Evolutionary conservation across 2,888 invertebrate species (phyloP), one percentile per base, ranked within the genome.

Genomic region (Troglohyphantes excavatus): DNA sequence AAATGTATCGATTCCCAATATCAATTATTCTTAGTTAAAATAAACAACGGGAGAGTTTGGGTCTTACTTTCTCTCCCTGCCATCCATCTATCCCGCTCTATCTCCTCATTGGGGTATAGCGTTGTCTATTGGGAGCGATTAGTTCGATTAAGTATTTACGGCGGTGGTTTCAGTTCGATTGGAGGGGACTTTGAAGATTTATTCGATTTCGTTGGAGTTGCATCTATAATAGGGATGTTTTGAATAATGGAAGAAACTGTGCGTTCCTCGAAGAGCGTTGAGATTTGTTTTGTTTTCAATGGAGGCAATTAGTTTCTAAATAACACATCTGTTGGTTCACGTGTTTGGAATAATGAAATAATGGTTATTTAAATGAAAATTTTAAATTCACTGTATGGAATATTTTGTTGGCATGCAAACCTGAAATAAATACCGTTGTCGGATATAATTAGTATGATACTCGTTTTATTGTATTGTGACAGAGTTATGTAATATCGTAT

Each of bases 61-160:
- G 29, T 39, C 61, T 75, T 53, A 5, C 53, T 75, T 75, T 61
- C 19, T 17, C 73, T 11, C 46, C 27, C 61, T 21, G 1, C 13
- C 29, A 11, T 17, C 26, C 9, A 29, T 78, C 65, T 21, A 59
- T 29, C 27, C 27, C 13, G 46, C 23, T n/a, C 23, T 46, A 19
- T 27, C n/a, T 39, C 11, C 13, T 53, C 53, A 53, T 53, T 53
- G 53, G 53, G 53, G 53, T 53, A 53, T 53, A 53, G 39, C 29
- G 26, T 29, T 46, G 26, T 68, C 73, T 26, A 27, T 53, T 0
- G 73, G 73, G 73, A 73, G 72, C 73, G 83, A 83, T 83, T 83
- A 83, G 43, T 73, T 83, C 83, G 83, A 83, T 83, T 83, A 83
- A 83, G 83, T 83, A 83, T 83, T 83, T 83, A 83, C 83, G 27